Evolutionary conservation across 2,113 vertebrate species (phyloP).

Genomic region (Collichthys lucidus): DNA sequence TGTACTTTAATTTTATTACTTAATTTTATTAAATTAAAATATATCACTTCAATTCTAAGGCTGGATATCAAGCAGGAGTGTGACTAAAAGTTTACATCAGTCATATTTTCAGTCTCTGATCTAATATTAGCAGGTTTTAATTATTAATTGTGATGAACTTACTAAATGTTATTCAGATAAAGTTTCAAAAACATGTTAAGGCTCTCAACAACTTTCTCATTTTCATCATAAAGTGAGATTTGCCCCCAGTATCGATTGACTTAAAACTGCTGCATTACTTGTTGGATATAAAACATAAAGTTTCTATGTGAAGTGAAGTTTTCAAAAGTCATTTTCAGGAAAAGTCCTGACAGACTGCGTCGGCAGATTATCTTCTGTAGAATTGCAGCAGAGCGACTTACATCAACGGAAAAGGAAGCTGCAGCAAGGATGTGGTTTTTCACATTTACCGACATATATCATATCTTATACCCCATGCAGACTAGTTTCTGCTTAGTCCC

Average conservation of each 20-base stretch:
- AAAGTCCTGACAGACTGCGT: not conserved
- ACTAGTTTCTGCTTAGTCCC: not conserved
- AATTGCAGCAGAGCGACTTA: slow-evolving; percentile 32
- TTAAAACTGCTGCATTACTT: not conserved
- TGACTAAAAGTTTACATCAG: no score
- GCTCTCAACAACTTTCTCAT: no score
- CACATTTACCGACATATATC: slow-evolving; percentile 6
- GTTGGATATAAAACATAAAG: not conserved
- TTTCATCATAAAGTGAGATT: not conserved
- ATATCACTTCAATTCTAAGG: not conserved
- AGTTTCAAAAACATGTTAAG: no score
- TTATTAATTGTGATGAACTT: not conserved
- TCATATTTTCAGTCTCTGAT: not conserved
- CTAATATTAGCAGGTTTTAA: not conserved
- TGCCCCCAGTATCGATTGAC: no score
- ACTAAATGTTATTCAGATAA: not conserved
- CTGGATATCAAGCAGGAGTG: not conserved
- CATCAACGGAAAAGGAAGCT: slow-evolving; percentile 74
- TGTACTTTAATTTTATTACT: not conserved
- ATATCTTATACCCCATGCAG: slow-evolving; percentile 13
- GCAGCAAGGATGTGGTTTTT: slow-evolving; percentile 82
- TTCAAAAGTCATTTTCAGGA: slow-evolving; percentile 13
- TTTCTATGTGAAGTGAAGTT: not conserved
- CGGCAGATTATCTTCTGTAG: slow-evolving; percentile 51
- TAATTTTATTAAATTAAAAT: not conserved